Percentiles rank a stretch among this genome's conserved stretches.
phyloP scores from a whole-genome alignment of 2,888 invertebrate species.

The Troilus luridus region DNA sequence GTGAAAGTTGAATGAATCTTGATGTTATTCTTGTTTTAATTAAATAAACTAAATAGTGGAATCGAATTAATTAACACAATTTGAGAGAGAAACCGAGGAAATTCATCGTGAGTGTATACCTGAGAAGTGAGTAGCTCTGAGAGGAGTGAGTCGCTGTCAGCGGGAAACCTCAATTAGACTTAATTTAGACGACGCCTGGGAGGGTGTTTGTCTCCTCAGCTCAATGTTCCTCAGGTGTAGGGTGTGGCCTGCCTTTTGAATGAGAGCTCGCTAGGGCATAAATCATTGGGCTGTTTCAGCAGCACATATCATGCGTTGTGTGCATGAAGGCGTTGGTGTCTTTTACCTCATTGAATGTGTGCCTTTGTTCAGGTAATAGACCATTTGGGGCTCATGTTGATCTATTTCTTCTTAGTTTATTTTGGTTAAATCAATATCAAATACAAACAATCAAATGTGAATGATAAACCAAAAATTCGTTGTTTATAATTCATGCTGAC shows the following conservation, averaged over 20 bases:
- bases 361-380: neutral
- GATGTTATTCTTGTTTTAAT: too few species aligned
- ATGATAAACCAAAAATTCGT: too few species aligned
- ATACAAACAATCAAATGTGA: too few species aligned
- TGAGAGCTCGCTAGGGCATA: neutral
- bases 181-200: neutral
- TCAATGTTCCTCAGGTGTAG: neutral
- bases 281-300: neutral
- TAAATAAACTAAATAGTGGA: too few species aligned
- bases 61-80: neutral
- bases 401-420: too few species aligned
- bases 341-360: neutral
- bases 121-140: neutral
- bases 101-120: neutral
- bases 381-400: too few species aligned
- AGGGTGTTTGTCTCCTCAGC: neutral
- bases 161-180: neutral
- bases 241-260: neutral
- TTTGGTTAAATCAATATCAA: too few species aligned
- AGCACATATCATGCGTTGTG: neutral
- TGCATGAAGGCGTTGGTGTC: neutral
- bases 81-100: neutral
- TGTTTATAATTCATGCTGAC: too few species aligned
- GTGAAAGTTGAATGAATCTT: too few species aligned
- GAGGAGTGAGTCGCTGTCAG: neutral